Percentiles rank a stretch among this genome's conserved stretches.
Conservation (phyloP, 2,797 vertebrate genomes). For the Syndactyla subalaris region DNA sequence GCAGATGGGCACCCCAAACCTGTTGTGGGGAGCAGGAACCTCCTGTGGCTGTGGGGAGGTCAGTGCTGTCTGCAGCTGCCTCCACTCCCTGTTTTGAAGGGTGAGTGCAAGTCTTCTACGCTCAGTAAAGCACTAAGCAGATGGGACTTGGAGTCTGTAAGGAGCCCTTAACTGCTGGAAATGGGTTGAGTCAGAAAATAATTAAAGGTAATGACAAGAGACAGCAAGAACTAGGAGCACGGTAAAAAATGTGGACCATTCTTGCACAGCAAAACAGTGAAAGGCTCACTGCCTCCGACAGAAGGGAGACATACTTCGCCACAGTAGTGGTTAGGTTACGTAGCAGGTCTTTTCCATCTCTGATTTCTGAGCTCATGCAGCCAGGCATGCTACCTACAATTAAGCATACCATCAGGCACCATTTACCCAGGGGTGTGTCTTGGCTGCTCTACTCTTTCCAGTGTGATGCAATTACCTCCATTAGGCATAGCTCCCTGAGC, state of each 20-base stretch:
- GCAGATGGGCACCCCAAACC: background rate
- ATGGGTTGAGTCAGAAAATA: background rate
- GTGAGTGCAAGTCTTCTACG: accelerated
- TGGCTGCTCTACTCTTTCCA: background rate
- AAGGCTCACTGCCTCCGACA: background rate
- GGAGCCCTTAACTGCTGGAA: background rate
- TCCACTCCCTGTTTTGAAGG: background rate
- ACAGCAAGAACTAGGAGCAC: accelerated
- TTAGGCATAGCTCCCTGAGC: background rate
- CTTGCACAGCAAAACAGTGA: background rate
- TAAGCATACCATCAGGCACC: background rate
- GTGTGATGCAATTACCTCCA: background rate
- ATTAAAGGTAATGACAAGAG: background rate
- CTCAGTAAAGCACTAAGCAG: background rate
- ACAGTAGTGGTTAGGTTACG: background rate
- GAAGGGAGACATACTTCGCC: background rate
- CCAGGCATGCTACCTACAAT: background rate
- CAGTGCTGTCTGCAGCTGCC: accelerated
- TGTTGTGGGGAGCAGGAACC: background rate
- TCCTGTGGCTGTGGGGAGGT: accelerated
- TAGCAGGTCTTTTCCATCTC: background rate
- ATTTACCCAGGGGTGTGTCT: conserved; percentile 40
- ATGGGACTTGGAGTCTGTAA: background rate
- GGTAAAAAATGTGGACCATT: background rate
- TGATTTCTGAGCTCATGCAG: background rate